Evolutionary conservation across 2,113 vertebrate genomes (phyloP), one percentile per base, ranked within the genome.

Genomic region (Aphelocoma coerulescens): DNA sequence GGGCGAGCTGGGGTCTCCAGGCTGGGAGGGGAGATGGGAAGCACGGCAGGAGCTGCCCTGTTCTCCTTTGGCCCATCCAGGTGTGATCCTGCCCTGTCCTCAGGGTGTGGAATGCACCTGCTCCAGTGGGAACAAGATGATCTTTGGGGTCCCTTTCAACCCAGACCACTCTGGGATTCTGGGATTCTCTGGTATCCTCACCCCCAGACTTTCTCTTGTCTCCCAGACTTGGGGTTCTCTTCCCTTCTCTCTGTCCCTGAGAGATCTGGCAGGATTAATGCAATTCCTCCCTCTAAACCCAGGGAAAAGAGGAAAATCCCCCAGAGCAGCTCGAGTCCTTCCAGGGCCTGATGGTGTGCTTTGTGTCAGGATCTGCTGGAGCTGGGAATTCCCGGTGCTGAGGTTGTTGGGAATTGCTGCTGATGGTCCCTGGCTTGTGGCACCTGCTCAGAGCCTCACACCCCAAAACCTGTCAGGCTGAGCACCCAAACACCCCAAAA

Each of bases 91-190:
- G 22, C 23, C 35, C 48, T 41, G 39, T 14, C 51, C 32, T 44
- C 61, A 41, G 3, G 23, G 1, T 8, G 3, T 0, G 9, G 3
- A 2, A 3, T 15, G 0, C 7, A 0, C 24, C 1, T n/a, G 12
- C 35, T 18, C 37, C 17, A 3, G 11, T 3, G 44, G 32, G 11
- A 51, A 24, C 15, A 24, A 3, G 37, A 4, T 14, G 20, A 15
- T 32, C 32, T 16, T 16, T 10, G 46, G 18, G 22, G 3, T 52
- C 17, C 62, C 22, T 18, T 12, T 54, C 73, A 37, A 0, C 9
- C 65, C 85, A 41, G 7, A 2, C 23, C 41, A 2, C n/a, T 24
- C 12, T 39, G 44, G n/a, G 72, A 28, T 21, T 27, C 41, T 59
- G 62, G 52, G 33, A 7, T 71, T 48, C 43, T 62, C 33, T 24